These are phyloP conservation scores for Oncopodura yosiiana DNA, from an alignment of 1,140 invertebrate genomes.

Conservation along the genomic window DNA sequence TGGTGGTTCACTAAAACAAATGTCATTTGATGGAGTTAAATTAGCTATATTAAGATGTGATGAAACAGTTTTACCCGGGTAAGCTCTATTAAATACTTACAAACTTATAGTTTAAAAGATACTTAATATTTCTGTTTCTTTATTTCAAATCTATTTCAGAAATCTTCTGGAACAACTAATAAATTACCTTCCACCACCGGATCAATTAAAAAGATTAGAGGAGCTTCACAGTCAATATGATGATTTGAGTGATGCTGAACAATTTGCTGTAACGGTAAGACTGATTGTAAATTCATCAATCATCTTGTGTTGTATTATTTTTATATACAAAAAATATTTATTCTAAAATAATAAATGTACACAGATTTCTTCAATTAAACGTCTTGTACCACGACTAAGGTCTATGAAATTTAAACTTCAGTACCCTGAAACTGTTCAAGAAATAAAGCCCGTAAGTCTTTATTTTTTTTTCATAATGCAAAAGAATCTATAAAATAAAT, in stretches of 20 bases:
- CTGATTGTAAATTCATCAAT: constrained; percentile 17
- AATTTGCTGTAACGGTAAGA: constrained; percentile 84
- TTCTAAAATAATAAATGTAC: constrained; percentile 33
- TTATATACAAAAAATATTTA: too few relatives aligned
- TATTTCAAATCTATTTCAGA: too few relatives aligned
- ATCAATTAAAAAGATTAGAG: constrained; percentile 73
- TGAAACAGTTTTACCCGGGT: constrained; percentile 65
- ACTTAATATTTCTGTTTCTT: too few relatives aligned
- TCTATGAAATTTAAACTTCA: constrained; percentile 83
- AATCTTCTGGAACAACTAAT: constrained; percentile 74
- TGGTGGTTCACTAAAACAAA: constrained; percentile 77
- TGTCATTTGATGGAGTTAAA: constrained; percentile 76
- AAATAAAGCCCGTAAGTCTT: constrained; percentile 78
- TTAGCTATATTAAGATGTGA: constrained; percentile 75
- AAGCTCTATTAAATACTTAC: too few relatives aligned
- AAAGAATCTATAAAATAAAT: neutral
- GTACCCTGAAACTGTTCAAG: constrained; percentile 69
- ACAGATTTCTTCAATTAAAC: constrained; percentile 69
- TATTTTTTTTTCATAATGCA: constrained; percentile 7
- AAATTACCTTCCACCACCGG: constrained; percentile 77
- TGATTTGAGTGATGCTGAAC: constrained; percentile 83
- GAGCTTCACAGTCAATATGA: constrained; percentile 65
- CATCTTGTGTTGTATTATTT: neutral
- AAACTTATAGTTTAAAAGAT: too few relatives aligned
- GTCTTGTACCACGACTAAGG: constrained; percentile 72